Evolutionary conservation across 2,797 vertebrate genomes (phyloP).

Genomic region (Alectoris magna): DNA sequence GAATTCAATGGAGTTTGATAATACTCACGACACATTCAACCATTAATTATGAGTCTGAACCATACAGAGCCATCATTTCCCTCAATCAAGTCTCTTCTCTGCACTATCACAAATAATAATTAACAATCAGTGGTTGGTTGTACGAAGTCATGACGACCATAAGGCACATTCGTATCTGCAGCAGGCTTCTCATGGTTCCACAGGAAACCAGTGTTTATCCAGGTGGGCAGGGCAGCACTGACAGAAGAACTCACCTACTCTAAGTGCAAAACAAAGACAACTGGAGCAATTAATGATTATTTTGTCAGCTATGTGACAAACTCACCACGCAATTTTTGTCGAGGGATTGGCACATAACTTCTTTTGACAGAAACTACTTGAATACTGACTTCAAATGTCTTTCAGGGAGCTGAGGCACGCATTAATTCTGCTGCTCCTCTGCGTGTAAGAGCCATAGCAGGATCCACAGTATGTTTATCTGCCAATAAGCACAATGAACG

Average conservation of each 20-base stretch:
- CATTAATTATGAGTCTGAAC: neutral
- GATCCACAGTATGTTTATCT: neutral
- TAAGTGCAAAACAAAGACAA: conserved; percentile 22
- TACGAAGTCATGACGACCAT: neutral
- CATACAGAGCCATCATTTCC: neutral
- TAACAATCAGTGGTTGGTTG: neutral
- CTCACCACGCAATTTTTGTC: neutral
- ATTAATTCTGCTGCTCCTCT: neutral
- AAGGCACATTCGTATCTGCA: neutral
- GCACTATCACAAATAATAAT: neutral
- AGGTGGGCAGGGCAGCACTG: neutral
- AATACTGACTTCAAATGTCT: conserved; percentile 4
- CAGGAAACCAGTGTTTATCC: neutral
- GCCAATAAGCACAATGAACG: neutral
- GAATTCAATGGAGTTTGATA: neutral
- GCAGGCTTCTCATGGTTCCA: neutral
- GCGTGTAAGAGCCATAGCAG: neutral
- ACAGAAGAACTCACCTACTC: neutral
- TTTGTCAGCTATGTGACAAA: conserved; percentile 33
- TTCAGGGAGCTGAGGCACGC: neutral
- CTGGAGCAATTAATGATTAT: neutral
- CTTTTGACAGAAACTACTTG: neutral
- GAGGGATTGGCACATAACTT: neutral
- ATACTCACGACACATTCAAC: neutral
- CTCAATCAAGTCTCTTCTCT: neutral